These are phyloP conservation scores for Callinectes sapidus DNA, from an alignment of 2,888 invertebrate genomes.

Conservation along the genomic window DNA sequence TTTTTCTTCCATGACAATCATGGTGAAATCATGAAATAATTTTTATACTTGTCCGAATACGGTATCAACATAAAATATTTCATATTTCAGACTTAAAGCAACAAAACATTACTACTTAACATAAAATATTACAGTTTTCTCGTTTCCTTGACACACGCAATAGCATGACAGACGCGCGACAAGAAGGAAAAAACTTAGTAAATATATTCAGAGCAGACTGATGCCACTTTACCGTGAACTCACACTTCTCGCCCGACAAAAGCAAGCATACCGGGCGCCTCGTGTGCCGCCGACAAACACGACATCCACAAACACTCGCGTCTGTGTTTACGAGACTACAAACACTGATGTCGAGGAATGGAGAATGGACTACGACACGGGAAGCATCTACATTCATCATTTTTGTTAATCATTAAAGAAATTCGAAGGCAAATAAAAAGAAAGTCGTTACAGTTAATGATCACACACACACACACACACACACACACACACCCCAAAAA, in stretches of 20 bases:
- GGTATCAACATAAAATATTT: too few relatives aligned
- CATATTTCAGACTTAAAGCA: too few relatives aligned
- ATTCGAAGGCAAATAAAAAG: not conserved
- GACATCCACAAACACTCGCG: slow-evolving; percentile 1
- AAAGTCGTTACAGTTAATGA: not conserved
- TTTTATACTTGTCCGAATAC: too few relatives aligned
- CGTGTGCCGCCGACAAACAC: not conserved
- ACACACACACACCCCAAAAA: not conserved
- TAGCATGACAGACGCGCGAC: not conserved
- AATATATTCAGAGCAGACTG: not conserved
- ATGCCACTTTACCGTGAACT: not conserved
- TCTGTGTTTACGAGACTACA: not conserved
- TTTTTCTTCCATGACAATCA: too few relatives aligned
- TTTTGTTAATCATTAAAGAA: not conserved
- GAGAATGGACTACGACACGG: not conserved
- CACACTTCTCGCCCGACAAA: not conserved
- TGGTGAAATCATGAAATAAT: too few relatives aligned
- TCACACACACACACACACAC: not conserved
- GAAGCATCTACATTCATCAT: not conserved
- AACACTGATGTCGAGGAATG: not conserved
- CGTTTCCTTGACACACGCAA: not conserved
- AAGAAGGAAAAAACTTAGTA: not conserved
- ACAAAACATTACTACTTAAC: not conserved
- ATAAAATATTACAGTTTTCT: not conserved
- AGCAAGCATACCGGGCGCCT: not conserved